These are phyloP conservation scores for Halisarca cf. caerulea DNA, from an alignment of 37 sponge, comb jelly and placozoan species.

Conservation along the genomic window DNA sequence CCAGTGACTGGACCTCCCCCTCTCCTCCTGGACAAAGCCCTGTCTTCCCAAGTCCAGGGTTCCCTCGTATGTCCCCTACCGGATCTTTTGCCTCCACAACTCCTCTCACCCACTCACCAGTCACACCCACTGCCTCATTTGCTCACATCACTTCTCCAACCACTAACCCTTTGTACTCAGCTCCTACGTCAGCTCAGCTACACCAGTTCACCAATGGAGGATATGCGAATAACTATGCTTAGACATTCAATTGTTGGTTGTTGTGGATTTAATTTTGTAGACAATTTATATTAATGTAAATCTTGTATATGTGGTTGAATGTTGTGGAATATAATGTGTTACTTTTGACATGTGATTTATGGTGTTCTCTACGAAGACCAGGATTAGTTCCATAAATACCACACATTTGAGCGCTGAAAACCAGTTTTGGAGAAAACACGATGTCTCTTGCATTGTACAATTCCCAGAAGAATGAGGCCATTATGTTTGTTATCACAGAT, in stretches of 20 bases:
- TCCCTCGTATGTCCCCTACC: not conserved
- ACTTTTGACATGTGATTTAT: no score
- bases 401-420: no score
- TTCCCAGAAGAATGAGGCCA: no score
- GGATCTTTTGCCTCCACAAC: conserved; percentile 1
- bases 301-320: no score
- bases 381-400: no score
- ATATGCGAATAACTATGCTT: not conserved
- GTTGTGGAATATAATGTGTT: no score
- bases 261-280: no score
- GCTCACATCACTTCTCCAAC: conserved; percentile 2
- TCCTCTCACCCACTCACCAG: conserved; percentile 13
- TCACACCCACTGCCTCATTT: conserved; percentile 12
- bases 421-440: no score
- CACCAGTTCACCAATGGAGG: conserved; percentile 12
- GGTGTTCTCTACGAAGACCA: no score
- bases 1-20: conserved; percentile 14
- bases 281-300: no score
- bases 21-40: conserved; percentile 30
- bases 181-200: not conserved
- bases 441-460: no score
- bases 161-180: not conserved
- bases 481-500: no score
- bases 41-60: conserved; percentile 9
- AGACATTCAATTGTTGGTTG: not conserved